Evolutionary conservation across 2,113 vertebrate species (phyloP).

Genomic region (Hyla sarda): DNA sequence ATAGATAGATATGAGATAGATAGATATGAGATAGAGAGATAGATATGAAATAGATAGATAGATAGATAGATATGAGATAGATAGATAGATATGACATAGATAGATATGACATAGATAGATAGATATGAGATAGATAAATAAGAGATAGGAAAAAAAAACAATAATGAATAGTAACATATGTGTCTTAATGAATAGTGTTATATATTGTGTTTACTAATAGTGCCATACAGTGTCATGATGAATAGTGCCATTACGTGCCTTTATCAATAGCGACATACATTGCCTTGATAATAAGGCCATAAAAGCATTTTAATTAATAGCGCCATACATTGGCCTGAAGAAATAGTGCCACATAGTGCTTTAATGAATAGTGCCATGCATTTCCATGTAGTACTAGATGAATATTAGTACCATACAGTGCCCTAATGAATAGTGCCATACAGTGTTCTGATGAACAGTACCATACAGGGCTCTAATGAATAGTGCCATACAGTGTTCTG

Average conservation of each 20-base stretch:
- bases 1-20: too few relatives aligned
- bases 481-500: background rate
- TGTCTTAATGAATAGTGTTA: background rate
- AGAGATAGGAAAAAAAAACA: too few relatives aligned
- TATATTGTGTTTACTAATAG: background rate
- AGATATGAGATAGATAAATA: too few relatives aligned
- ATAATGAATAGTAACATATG: background rate
- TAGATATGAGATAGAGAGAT: too few relatives aligned
- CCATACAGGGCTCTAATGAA: background rate
- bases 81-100: too few relatives aligned
- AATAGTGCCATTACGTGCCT: background rate
- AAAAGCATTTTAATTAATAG: too few relatives aligned
- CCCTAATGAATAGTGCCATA: background rate
- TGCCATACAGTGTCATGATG: background rate
- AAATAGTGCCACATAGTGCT: background rate
- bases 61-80: too few relatives aligned
- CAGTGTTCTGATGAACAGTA: background rate
- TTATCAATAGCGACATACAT: background rate
- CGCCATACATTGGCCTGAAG: background rate
- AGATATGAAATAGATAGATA: too few relatives aligned
- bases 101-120: too few relatives aligned
- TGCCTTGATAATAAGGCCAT: too few relatives aligned
- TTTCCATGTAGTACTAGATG: too few relatives aligned
- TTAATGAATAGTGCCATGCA: background rate
- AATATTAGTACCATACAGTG: background rate